Conservation (phyloP, 2,888 invertebrate genomes). For the Lasioglossum vierecki region DNA sequence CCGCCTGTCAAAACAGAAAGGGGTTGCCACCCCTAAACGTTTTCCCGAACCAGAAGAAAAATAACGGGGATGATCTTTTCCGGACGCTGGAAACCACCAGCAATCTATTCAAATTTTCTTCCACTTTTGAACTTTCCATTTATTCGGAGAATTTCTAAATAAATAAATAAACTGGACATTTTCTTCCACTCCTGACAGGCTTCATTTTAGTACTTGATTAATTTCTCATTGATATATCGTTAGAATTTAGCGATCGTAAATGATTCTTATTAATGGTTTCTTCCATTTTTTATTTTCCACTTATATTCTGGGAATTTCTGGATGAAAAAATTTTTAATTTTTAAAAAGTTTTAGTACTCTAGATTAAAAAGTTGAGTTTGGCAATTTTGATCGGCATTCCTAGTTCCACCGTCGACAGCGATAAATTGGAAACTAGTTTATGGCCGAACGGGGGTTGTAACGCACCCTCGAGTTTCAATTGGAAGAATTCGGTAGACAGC, state of each 20-base stretch:
- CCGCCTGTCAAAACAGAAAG: background rate
- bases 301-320: too few relatives aligned
- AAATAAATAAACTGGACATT: too few relatives aligned
- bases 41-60: background rate
- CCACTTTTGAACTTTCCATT: background rate
- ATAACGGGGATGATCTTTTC: background rate
- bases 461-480: conserved; percentile 5
- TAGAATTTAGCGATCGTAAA: too few relatives aligned
- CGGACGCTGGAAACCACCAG: background rate
- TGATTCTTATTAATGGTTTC: too few relatives aligned
- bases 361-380: background rate
- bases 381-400: background rate
- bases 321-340: too few relatives aligned
- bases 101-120: too few relatives aligned
- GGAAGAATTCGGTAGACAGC: background rate
- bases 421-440: background rate
- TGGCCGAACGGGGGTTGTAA: background rate
- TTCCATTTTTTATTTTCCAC: too few relatives aligned
- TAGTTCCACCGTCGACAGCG: background rate
- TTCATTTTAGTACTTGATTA: too few relatives aligned
- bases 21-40: background rate
- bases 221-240: too few relatives aligned
- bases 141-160: background rate
- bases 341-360: too few relatives aligned
- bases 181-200: too few relatives aligned